Evolutionary conservation across 1,140 invertebrate species (phyloP).

Genomic region (Chelonus insularis): DNA sequence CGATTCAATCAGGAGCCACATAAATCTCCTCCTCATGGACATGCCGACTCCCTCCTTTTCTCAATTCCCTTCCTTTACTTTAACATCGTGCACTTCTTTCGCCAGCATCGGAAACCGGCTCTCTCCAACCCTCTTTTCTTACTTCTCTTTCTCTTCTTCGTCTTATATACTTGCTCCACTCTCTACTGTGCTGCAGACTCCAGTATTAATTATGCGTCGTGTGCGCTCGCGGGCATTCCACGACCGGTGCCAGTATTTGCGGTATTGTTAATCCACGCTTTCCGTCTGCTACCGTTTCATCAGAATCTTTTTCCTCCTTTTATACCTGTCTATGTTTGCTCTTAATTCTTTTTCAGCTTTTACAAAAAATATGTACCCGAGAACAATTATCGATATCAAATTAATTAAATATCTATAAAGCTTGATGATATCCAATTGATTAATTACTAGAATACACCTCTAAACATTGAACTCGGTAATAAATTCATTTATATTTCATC

Average conservation of each 20-base stretch:
- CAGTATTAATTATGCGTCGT: conserved; percentile 59
- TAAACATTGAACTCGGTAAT: no score
- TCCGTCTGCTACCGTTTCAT: conserved; percentile 54
- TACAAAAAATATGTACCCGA: conserved; percentile 22
- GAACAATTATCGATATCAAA: no score
- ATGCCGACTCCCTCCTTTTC: conserved; percentile 47
- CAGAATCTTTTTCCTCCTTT: conserved; percentile 26
- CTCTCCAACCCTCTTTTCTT: conserved; percentile 4
- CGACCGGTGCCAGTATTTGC: conserved; percentile 55
- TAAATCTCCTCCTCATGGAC: conserved; percentile 59
- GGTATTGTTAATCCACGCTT: conserved; percentile 58
- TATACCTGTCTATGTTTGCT: background rate
- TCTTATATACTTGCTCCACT: conserved; percentile 1
- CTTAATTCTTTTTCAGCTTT: background rate
- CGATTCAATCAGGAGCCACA: conserved; percentile 62
- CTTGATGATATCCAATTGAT: no score
- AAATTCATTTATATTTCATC: no score
- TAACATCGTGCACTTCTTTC: conserved; percentile 22
- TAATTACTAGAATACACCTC: no score
- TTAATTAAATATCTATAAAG: no score
- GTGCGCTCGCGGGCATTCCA: conserved; percentile 57
- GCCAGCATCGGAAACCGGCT: conserved; percentile 17
- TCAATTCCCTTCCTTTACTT: conserved; percentile 19
- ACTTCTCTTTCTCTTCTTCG: conserved; percentile 11
- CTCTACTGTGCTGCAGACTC: conserved; percentile 13